Base-by-base conservation (phyloP, 2,797 vertebrate species). In the Anisognathus igniventris region DNA sequence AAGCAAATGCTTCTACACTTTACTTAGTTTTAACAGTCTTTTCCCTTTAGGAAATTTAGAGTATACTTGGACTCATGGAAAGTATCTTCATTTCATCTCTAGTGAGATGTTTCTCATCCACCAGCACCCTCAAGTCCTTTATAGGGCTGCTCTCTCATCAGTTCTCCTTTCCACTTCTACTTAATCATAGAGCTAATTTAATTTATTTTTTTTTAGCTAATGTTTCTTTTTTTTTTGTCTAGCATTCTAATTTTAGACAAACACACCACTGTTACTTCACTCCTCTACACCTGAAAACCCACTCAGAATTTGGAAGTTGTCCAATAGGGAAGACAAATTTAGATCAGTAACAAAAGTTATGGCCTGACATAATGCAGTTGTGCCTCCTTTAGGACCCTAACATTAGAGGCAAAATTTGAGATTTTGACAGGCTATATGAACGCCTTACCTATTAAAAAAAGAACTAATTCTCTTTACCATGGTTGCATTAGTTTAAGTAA, bases 1-100 rank as follows among this genome's bases (percentile, higher is more conserved):
- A 93, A 92, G 60, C 33, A 95, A 95, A 95, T 95, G 78, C 73
- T 96, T 96, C 70, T 73, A 71, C 93, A 64, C 51, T 84, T 95
- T 95, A 90, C 86, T 92, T 84, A 37, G 25, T 88, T 94, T 87
- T 88, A 94, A 88, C 31, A 81, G 17, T 20, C 5, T 91, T 93
- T 90, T 88, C 33, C 48, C 57, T 89, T 87, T 67, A 90, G 78
- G 82, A 73, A 57, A 33, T 62, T 78, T 30, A 42, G 21, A 14
- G 12, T 53, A 27, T 65, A 16, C 56, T 72, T 81, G n/a, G 21
- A 65, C 86, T 73, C 72, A 31, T 76, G 58, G 39, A 73, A 73
- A 56, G 31, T 56, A 48, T 84, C 14, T 42, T 93, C 66, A 88
- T 23, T 85, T 58, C 50, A 90, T 78, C 27, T 88, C n/a, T 73